Conservation (phyloP, 1,140 invertebrate genomes). For the Cyclargus thomasi region DNA sequence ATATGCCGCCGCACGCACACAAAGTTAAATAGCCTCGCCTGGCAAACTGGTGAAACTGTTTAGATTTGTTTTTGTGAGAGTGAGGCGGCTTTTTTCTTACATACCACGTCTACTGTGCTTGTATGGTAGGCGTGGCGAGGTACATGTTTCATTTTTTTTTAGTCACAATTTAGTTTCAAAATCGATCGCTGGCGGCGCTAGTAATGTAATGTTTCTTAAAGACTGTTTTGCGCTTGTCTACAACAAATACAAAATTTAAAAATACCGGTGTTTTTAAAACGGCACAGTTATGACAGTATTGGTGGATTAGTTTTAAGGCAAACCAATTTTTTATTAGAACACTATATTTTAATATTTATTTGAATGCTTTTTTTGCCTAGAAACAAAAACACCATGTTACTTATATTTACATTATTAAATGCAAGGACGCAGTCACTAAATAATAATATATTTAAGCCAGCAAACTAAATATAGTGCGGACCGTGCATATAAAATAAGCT, state of each 20-base stretch:
- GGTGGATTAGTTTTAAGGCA: not conserved
- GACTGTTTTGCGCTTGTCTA: not conserved
- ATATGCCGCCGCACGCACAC: too few relatives aligned
- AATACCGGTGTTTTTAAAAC: constrained; percentile 1
- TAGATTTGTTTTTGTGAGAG: too few relatives aligned
- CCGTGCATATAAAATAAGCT: constrained; percentile 67
- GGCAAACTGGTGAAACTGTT: too few relatives aligned
- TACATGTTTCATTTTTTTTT: too few relatives aligned
- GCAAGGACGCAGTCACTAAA: constrained; percentile 24
- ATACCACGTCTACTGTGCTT: too few relatives aligned
- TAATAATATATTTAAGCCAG: constrained; percentile 31
- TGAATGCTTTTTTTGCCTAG: not conserved
- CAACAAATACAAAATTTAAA: constrained; percentile 9
- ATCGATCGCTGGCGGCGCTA: not conserved
- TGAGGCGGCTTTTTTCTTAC: too few relatives aligned
- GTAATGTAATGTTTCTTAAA: not conserved
- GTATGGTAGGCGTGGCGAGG: too few relatives aligned
- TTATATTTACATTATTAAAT: constrained; percentile 18
- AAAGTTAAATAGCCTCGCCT: too few relatives aligned
- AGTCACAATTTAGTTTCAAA: not conserved
- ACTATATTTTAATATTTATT: not conserved
- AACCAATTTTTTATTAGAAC: too few relatives aligned
- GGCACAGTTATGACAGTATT: not conserved
- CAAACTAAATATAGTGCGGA: constrained; percentile 58
- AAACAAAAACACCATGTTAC: not conserved